phyloP scores from a whole-genome alignment of 2,888 invertebrate genomes.

The Leucania comma region DNA sequence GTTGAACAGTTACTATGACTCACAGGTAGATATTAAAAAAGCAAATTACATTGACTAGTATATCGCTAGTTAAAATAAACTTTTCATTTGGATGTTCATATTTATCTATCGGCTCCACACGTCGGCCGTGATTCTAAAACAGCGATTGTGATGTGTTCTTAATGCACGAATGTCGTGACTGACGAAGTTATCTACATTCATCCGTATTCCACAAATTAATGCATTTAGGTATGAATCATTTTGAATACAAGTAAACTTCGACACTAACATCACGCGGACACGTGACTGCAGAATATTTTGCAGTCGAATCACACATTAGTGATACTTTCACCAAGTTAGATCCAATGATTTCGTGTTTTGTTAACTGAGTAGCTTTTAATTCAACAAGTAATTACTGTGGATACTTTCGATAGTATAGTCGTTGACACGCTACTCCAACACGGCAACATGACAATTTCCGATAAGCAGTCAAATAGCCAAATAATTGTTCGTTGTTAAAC shows the following conservation, averaged over 20 bases:
- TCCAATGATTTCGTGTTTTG: constrained; percentile 3
- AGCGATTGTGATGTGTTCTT: constrained; percentile 54
- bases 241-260: constrained; percentile 30
- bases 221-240: constrained; percentile 40
- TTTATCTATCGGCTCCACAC: constrained; percentile 30
- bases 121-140: constrained; percentile 43
- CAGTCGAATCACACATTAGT: not conserved
- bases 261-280: constrained; percentile 14
- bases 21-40: not conserved
- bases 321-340: constrained; percentile 16
- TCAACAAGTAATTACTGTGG: constrained; percentile 27
- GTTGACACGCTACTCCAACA: constrained; percentile 32
- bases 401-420: constrained; percentile 31
- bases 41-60: constrained; percentile 1
- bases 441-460: constrained; percentile 36
- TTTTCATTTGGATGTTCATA: constrained; percentile 28
- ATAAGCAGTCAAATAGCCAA: constrained; percentile 26
- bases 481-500: constrained; percentile 28
- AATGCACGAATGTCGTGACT: constrained; percentile 63
- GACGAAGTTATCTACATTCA: constrained; percentile 41
- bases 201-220: constrained; percentile 41
- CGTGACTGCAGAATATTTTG: constrained; percentile 42
- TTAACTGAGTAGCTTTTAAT: constrained; percentile 22
- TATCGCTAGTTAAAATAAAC: constrained; percentile 35
- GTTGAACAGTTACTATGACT: not conserved